Evolutionary conservation across 2,888 invertebrate species (phyloP), one percentile per base, ranked within the genome.

Genomic region (Chamaedrilus cognettii): DNA sequence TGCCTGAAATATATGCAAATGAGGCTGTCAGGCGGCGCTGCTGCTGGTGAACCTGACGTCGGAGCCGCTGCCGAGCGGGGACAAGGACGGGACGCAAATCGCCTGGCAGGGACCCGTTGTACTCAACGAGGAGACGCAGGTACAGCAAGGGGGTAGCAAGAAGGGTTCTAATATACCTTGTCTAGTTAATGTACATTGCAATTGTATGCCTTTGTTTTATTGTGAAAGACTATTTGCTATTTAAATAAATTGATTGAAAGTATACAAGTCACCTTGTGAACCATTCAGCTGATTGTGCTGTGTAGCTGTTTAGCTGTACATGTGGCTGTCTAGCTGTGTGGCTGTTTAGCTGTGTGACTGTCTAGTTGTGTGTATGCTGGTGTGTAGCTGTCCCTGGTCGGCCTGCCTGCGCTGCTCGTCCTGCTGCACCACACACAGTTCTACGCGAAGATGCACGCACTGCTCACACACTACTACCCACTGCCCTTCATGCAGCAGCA

Each of bases 371-470:
- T 59, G 19, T 31, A n/a, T 30, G 28, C 19, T 56, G 7, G 31
- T 23, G 15, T 69, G 23, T 70, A 79, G 80, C 78, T 79, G 55
- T 77, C 79, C 0, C 72, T 80, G 62, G 75, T 77, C n/a, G 81
- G 82, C 7, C 70, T 80, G n/a, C 71, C 78, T 7, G 81, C 82
- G 2, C 71, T 82, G 57, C 70, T 78, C 64, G 79, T 79, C 0
- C 71, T 82, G 52, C 70, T 82, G 3, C 78, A 80, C 59, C 80
- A 81, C 72, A 79, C 78, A 57, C 77, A 80, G 67, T 80, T 82
- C 71, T 82, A 80, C 71, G 72, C 74, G 42, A 77, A 78, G 70
- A 74, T 82, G 74, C 63, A 72, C 19, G 71, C 74, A 33, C 71
- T 80, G 60, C 58, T 81, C 62, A 71, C 76, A 19, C 77, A 76